Base-by-base conservation (phyloP, 2,888 invertebrate genomes). In the Anorthoa munda region DNA sequence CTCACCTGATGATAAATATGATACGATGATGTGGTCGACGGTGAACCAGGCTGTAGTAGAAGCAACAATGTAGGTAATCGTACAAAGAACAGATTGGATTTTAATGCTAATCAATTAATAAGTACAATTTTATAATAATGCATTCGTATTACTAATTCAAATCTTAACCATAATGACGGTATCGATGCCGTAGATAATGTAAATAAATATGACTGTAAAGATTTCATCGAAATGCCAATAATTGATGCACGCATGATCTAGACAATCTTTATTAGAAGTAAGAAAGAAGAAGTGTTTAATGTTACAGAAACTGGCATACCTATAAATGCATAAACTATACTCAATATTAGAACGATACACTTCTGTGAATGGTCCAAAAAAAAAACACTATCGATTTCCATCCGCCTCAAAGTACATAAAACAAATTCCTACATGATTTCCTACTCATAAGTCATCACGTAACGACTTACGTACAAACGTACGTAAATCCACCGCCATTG, bases 381-480 rank as follows among this genome's bases (percentile, higher is more conserved):
- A 59, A 61, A 46, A 39, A 53, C 2, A 1, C 31, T 39, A 66
- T 66, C n/a, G 31, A 55, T 78, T 66, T 77, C 78, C 66, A 63
- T 66, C 53, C 79, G 48, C 60, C 26, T 69, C 23, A 45, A 51
- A 56, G 68, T 68, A 66, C 82, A 77, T 55, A 69, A 77, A 77
- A 82, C 67, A 21, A 68, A 83, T 59, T 56, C 31, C 39, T 63
- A 56, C 66, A 72, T 61, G 26, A 66, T 72, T 81, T 83, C 79
- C 79, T 79, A 77, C 45, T 51, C 58, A 68, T 66, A 79, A 59
- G 50, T 53, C 65, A 68, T 61, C 68, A 84, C 63, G 81, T 84
- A 82, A 81, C 64, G 58, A 58, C 75, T 84, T 84, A 80, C 64
- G 53, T 66, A 80, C 48, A 67, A 70, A 70, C 55, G 58, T 63